A percentile compares a stretch with the other conserved stretches of the same genome.
phyloP scores from a whole-genome alignment of 2,888 invertebrate genomes.

The Ctenicera cuprea region DNA sequence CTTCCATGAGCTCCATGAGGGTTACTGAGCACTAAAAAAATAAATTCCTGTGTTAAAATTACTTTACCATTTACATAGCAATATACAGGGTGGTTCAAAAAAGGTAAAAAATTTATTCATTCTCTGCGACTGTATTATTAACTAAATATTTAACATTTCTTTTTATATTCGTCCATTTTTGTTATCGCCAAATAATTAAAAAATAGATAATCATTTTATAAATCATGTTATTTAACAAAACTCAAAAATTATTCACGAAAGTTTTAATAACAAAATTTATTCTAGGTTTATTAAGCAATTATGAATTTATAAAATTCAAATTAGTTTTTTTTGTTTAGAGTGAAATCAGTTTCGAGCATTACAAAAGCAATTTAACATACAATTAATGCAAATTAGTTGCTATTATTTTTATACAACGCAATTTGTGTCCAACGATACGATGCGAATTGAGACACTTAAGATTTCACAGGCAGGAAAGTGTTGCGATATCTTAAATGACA shows the following conservation, averaged over 20 bases:
- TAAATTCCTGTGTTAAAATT: conserved; percentile 8
- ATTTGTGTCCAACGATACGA: background rate
- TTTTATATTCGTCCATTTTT: no score
- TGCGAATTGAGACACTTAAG: background rate
- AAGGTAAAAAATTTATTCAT: background rate
- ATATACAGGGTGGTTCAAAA: no score
- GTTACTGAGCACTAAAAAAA: conserved; percentile 82
- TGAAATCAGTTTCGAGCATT: no score
- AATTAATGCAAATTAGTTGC: background rate
- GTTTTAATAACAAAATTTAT: no score
- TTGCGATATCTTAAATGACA: background rate
- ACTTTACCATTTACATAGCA: no score
- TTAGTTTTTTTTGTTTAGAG: no score
- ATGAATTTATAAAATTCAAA: background rate
- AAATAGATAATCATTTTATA: no score
- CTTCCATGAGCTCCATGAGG: conserved; percentile 77
- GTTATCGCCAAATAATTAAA: no score
- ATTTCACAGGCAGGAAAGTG: background rate
- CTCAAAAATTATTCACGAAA: no score
- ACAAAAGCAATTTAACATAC: background rate
- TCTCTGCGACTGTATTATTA: no score
- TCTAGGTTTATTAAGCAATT: background rate
- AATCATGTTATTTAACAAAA: no score
- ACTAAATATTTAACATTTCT: no score
- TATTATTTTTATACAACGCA: background rate